A percentile compares a stretch with the other conserved stretches of the same genome.
These are phyloP conservation scores for Aporrectodea caliginosa DNA, from an alignment of 1,140 invertebrate species.

Conservation along the genomic window DNA sequence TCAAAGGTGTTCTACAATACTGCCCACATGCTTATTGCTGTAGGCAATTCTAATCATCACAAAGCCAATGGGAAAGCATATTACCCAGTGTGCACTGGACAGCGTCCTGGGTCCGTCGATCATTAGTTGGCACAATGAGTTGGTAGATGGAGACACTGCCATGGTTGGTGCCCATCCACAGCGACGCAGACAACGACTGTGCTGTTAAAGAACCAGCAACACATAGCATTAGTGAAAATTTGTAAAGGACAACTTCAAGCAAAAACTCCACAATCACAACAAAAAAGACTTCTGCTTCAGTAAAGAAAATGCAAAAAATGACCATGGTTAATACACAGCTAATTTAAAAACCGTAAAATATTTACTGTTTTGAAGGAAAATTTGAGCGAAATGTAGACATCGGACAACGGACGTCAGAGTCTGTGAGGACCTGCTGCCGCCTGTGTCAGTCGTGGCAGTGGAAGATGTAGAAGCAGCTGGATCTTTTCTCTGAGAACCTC, in stretches of 20 bases:
- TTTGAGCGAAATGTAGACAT: neutral
- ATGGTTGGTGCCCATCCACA: conserved; percentile 94
- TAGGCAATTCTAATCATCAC: no score
- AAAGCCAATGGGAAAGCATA: no score
- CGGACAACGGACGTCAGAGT: neutral
- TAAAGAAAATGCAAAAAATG: no score
- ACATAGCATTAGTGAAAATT: no score
- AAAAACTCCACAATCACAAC: no score
- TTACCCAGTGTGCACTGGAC: conserved; percentile 38
- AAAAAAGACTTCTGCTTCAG: no score
- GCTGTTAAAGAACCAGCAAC: no score
- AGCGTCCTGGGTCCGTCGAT: conserved; percentile 45
- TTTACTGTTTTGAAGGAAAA: neutral
- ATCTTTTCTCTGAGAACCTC: neutral
- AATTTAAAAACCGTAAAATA: no score
- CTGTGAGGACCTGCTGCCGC: neutral
- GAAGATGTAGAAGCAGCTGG: neutral
- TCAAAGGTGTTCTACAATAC: no score
- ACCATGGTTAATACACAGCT: no score
- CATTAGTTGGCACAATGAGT: conserved; percentile 65
- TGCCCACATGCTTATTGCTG: no score
- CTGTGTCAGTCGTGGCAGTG: neutral
- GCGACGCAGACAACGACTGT: conserved; percentile 62
- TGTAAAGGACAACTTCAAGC: no score
- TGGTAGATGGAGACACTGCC: conserved; percentile 86